Base-by-base conservation (phyloP, 2,888 invertebrate genomes). In the Ormia ochracea region DNA sequence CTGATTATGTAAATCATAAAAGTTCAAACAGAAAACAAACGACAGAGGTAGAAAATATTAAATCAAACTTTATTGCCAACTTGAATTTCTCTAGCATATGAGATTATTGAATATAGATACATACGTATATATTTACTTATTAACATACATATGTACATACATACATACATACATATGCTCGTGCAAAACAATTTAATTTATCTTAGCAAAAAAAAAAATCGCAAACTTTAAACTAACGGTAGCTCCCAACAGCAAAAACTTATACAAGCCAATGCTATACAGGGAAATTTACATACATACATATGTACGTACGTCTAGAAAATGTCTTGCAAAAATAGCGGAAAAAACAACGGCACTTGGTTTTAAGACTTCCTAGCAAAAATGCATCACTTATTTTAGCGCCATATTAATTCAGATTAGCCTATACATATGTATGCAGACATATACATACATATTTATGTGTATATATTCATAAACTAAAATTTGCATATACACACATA, bases 371-470 rank as follows among this genome's bases (percentile, higher is more conserved):
- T 26, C 26, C 12, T 28, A 28, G 14, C 23, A 4, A 10, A 14
- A 52, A 50, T 50, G 59, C 59, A 69, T 33, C 12, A 17, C n/a
- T 33, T 23, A 5, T 41, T 31, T 59, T 41, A 61, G 70, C 70
- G 70, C 70, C 70, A 61, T 70, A 36, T 59, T 70, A 70, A 21
- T 1, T 52, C 17, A 4, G 6, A 17, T 23, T 36, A 7, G 31
- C 6, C 19, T 36, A 4, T 56, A 14, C 0, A 12, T 21, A 3
- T 28, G n/a, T 4, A 63, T 7, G 9, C 17, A 50, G 3, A 23
- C 4, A 9, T 26, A 23, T 50, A 21, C n/a, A 23, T n/a, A 36
- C 12, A 36, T 38, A 28, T 5, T 23, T 36, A 33, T 33, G 14
- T 41, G 41, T 54, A n/a, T 19, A 54, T 1, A 33, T 50, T 14